Conservation (phyloP, 2,888 invertebrate species). For the Rosalia funebris region DNA sequence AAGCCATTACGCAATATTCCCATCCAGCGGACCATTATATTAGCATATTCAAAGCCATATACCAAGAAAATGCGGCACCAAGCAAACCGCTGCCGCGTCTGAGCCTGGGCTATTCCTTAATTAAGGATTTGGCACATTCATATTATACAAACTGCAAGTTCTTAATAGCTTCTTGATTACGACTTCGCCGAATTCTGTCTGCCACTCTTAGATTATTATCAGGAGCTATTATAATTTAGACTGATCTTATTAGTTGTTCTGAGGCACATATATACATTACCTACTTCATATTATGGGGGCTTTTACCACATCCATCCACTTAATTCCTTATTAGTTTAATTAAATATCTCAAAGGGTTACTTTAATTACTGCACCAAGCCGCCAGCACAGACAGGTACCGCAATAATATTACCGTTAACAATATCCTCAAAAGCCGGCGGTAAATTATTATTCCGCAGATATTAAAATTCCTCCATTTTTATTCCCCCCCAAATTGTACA, state of each 20-base stretch:
- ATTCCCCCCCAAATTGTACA: not conserved
- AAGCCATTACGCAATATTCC: constrained; percentile 61
- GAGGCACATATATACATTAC: constrained; percentile 28
- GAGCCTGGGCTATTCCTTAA: constrained; percentile 56
- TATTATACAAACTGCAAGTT: constrained; percentile 55
- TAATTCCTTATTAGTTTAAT: constrained; percentile 46
- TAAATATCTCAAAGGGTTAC: constrained; percentile 45
- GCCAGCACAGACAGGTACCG: constrained; percentile 23
- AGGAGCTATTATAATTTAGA: constrained; percentile 29
- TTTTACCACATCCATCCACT: constrained; percentile 31
- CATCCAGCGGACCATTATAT: constrained; percentile 59
- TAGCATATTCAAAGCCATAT: constrained; percentile 61
- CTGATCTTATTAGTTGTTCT: constrained; percentile 27
- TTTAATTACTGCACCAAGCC: constrained; percentile 40
- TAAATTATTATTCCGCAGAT: constrained; percentile 18
- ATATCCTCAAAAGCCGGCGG: constrained; percentile 19
- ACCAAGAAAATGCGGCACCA: constrained; percentile 52
- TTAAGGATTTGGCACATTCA: constrained; percentile 57
- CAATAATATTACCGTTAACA: constrained; percentile 24
- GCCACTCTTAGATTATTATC: constrained; percentile 31
- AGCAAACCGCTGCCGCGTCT: constrained; percentile 47
- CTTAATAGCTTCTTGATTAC: constrained; percentile 54
- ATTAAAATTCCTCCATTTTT: constrained; percentile 11
- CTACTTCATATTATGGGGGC: constrained; percentile 28
- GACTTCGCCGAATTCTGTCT: constrained; percentile 42